Evolutionary conservation across 2,888 invertebrate genomes (phyloP), one percentile per base, ranked within the genome.

Genomic region (Papilio demoleus): DNA sequence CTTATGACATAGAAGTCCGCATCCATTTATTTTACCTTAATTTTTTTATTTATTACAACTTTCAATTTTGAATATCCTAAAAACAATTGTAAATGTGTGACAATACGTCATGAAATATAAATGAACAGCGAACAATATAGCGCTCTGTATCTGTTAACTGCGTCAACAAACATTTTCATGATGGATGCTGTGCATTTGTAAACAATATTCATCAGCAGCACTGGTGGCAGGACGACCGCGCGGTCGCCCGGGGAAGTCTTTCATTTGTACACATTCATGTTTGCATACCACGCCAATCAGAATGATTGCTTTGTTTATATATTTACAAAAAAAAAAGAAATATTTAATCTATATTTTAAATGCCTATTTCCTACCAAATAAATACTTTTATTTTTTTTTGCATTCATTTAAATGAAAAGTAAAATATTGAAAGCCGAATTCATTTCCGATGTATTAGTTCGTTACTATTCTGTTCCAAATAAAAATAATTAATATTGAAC

Each of bases 101-200:
- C 40, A 42, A 69, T 67, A 60, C 24, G 64, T 45, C 65, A 70
- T 72, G 70, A 69, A 72, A 74, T 73, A 75, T 72, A 72, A 72
- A 74, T 70, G 71, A 71, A 71, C 68, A 70, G 56, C 60, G 70
- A 74, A 72, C 71, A 75, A 74, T 72, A 71, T 68, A 70, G 56
- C 58, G 70, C 66, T 70, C 65, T 70, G 75, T 77, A 80, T 82
- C 78, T 78, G 77, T 77, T 73, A 79, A 69, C 76, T 73, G 78
- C 78, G 80, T 81, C 81, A 81, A 81, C 83, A 85, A 86, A 84
- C 77, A 82, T 80, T 81, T 78, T 77, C 78, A 81, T 85, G 86
- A 88, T 85, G 83, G 81, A 87, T 84, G 82, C 73, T 78, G 77
- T 84, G 81, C 82, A 87, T 88, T 87, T 83, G 84, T 84, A 87